Evolutionary conservation across 2,113 vertebrate species (phyloP).

Genomic region (Phalacrocorax aristotelis): DNA sequence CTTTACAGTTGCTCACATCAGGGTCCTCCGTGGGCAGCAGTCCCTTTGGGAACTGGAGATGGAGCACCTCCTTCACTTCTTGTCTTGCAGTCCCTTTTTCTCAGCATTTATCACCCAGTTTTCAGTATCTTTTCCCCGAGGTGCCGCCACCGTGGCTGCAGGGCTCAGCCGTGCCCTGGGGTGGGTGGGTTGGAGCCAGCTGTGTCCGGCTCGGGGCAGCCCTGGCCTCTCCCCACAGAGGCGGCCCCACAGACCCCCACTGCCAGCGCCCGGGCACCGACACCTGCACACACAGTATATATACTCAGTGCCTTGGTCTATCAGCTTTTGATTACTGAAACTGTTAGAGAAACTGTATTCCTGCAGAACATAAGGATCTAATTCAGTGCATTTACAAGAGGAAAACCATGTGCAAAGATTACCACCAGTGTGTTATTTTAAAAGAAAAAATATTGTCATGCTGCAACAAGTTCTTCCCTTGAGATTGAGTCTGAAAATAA

Average conservation of each 20-base stretch:
- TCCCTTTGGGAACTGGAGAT: rapidly evolving
- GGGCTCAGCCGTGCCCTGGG: no score
- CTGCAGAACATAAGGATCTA: not conserved
- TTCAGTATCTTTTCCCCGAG: not conserved
- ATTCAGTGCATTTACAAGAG: not conserved
- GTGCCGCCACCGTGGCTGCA: rapidly evolving
- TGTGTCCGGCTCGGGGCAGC: rapidly evolving
- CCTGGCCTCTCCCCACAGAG: not conserved
- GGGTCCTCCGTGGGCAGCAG: not conserved
- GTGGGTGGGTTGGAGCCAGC: rapidly evolving
- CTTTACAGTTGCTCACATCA: not conserved
- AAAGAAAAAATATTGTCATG: not conserved
- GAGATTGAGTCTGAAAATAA: not conserved
- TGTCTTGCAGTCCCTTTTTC: not conserved
- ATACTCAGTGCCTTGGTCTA: not conserved
- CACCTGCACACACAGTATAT: not conserved
- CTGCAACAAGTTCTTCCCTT: not conserved
- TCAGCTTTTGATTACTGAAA: not conserved
- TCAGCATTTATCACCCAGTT: not conserved
- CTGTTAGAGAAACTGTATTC: not conserved
- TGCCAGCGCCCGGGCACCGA: no score
- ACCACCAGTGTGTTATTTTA: not conserved
- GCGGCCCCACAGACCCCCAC: rapidly evolving
- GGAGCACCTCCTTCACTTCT: not conserved
- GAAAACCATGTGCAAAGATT: not conserved